Evolutionary conservation across 2,888 invertebrate species (phyloP), one percentile per base, ranked within the genome.

Genomic region (Minunthozetes semirufus): DNA sequence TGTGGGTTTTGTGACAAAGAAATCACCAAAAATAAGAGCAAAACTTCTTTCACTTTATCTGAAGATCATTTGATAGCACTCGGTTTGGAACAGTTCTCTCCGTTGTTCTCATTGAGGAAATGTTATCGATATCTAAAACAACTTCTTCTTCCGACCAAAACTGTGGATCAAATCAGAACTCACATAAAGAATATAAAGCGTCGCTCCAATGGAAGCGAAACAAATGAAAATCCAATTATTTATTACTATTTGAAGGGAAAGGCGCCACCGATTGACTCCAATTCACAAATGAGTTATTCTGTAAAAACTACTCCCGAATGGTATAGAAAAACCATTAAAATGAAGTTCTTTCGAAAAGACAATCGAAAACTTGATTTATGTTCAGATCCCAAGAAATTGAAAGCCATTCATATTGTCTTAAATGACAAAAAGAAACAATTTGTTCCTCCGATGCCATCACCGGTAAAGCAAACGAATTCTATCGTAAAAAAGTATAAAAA

Each of bases 11-110:
- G 27, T 38, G 61, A 50, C 38, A 50, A 22, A 19, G 5, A 29
- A 11, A 19, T 13, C 5, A 25, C 13, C 68, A 72, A 63, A 46
- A 74, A 46, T 29, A 68, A 46, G 29, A 17, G 17, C 22, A 68
- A 76, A 53, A 61, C 46, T 0, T 29, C 38, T n/a, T 76, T 76
- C 50, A 76, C 33, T 38, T 25, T 19, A 42, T 59, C 76, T 19
- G 76, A 76, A 68, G 76, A 76, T 27, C 70, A 59, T 56, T 59
- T 76, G 17, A 56, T 76, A 27, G 76, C 76, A 15, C 15, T 74
- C 5, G 74, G 72, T 56, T 66, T 76, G 19, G 48, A 74, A 48
- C 59, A 76, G 42, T 73, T 68, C 46, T 68, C 13, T 19, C 46
- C 42, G 0, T 15, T 50, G 19, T 66, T 66, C 33, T 63, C 38